Conservation (phyloP, 2,797 vertebrate species). For the Pseudotriccus pelzelni region DNA sequence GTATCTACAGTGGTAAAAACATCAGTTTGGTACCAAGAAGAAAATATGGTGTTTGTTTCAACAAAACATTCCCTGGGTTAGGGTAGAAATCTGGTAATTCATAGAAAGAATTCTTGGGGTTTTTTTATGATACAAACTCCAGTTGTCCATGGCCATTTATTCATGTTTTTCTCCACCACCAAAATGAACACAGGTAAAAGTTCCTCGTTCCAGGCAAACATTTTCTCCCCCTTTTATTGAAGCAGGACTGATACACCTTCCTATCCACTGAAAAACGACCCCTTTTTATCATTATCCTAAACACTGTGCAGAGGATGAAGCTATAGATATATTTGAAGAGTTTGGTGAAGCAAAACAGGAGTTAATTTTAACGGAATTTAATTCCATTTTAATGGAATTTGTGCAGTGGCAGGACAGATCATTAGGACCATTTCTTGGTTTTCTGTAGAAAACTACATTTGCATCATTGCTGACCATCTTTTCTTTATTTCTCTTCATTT, state of each 20-base stretch:
- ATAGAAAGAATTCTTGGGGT: not conserved
- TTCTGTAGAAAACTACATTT: not conserved
- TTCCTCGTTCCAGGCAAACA: not conserved
- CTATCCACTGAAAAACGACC: not conserved
- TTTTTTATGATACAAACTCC: not conserved
- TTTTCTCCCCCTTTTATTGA: not conserved
- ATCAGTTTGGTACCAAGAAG: not conserved
- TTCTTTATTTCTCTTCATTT: not conserved
- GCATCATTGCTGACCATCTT: not conserved
- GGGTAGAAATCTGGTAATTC: not conserved
- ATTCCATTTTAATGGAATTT: not conserved
- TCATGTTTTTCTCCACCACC: not conserved
- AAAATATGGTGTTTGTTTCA: rapidly evolving
- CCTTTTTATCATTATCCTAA: not conserved
- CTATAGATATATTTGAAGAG: not conserved
- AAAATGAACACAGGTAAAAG: not conserved
- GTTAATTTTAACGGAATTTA: not conserved
- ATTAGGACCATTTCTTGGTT: not conserved
- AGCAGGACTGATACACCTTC: not conserved
- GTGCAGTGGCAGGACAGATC: not conserved
- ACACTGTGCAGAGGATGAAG: not conserved
- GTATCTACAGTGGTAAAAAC: not conserved
- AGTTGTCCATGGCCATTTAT: rapidly evolving
- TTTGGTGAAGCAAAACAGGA: not conserved
- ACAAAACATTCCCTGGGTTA: not conserved